Base-by-base conservation (phyloP, 2,888 invertebrate species). In the Polymixis lichenea region DNA sequence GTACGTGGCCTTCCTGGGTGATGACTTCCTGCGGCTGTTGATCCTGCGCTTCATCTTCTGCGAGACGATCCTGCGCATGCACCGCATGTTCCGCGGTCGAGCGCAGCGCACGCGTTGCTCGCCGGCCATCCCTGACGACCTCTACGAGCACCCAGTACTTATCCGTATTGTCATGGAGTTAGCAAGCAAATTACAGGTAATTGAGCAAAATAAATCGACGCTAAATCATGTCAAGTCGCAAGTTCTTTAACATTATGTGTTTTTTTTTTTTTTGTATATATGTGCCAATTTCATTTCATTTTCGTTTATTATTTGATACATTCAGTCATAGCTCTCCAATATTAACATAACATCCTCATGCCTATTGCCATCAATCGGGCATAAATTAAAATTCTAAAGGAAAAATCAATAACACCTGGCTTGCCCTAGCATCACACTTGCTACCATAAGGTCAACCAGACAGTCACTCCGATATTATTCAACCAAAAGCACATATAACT, bases 1-100 rank as follows among this genome's bases (percentile, higher is more conserved):
- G 78, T 98, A 97, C 94, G 96, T 99, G 86, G 98, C 98, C 95
- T 99, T 99, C 95, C 98, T 99, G 95, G 98, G 99, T 61, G 99
- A 99, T 95, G 99, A 99, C 92, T 99, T 99, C 95, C 97, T 99
- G 86, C 98, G 99, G 80, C 97, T 99, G 80, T 96, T 99, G 82
- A 97, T 99, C 84, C 97, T 99, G 85, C 98, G 99, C 83, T 99
- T 98, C 96, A 98, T 99, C 85, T 99, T 99, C 97, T 99, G 99
- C 97, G 98, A 98, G 96, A 98, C 98, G 89, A 98, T 98, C 69
- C 96, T 99, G 86, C 98, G 98, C 87, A 97, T 99, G 91, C 99
- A 99, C 95, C 97, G 99, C 84, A 98, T 98, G 77, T 98, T 98
- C 94, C 97, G 98, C 91, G 98, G 98, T 80, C 98, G 98, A n/a